Evolutionary conservation across 2,888 invertebrate species (phyloP).

Genomic region (Sussaba pulchella): DNA sequence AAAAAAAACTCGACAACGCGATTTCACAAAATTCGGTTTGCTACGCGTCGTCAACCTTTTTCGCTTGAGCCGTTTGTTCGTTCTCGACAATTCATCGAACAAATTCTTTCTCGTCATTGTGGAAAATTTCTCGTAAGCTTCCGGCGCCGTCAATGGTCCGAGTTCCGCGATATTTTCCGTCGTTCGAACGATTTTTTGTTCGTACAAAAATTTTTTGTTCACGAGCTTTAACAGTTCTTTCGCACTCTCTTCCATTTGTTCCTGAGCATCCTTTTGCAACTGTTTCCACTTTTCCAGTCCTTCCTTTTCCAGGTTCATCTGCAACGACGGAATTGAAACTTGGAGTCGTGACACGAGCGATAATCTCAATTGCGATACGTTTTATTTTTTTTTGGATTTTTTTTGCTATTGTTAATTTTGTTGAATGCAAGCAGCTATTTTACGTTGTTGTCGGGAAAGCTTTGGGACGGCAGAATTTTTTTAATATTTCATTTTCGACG

Average conservation of each 20-base stretch:
- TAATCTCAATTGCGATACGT: too few relatives aligned
- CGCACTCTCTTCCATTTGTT: slow-evolving; percentile 95
- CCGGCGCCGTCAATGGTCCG: slow-evolving; percentile 95
- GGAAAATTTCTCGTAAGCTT: slow-evolving; percentile 92
- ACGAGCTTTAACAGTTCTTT: slow-evolving; percentile 97
- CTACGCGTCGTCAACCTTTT: too few relatives aligned
- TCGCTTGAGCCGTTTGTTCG: slow-evolving; percentile 97
- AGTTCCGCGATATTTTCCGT: slow-evolving; percentile 97
- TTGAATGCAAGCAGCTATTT: too few relatives aligned
- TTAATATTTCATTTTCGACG: too few relatives aligned
- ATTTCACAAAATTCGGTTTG: too few relatives aligned
- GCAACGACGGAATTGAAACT: not conserved
- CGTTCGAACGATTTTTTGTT: slow-evolving; percentile 96
- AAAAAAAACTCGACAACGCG: too few relatives aligned
- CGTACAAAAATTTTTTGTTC: slow-evolving; percentile 94
- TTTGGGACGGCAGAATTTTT: too few relatives aligned
- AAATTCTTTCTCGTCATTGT: slow-evolving; percentile 91
- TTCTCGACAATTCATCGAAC: slow-evolving; percentile 96
- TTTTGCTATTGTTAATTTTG: too few relatives aligned
- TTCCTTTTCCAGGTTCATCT: not conserved
- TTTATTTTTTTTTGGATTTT: too few relatives aligned
- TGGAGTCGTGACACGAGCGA: not conserved
- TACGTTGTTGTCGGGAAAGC: too few relatives aligned
- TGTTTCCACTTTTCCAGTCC: not conserved
- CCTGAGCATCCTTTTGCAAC: slow-evolving; percentile 91